Evolutionary conservation across 1,140 invertebrate species (phyloP).

Genomic region (Tyrophagus putrescentiae): DNA sequence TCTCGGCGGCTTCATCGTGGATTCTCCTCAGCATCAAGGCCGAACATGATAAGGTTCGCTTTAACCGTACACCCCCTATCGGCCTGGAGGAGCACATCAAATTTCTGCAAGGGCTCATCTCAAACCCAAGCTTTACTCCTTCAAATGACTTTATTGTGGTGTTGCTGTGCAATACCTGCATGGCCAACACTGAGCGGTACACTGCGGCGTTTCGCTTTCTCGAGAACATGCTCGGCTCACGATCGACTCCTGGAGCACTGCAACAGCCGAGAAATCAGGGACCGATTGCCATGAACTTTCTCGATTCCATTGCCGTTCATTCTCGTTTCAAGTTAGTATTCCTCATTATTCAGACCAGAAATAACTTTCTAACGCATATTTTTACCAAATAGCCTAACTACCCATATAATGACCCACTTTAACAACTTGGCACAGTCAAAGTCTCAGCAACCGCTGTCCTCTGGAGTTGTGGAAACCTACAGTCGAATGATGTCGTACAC

Average conservation of each 20-base stretch:
- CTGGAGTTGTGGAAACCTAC: slow-evolving; percentile 87
- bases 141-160: slow-evolving; percentile 72
- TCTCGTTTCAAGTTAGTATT: slow-evolving; percentile 64
- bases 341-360: background rate
- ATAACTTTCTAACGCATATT: background rate
- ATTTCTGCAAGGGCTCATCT: slow-evolving; percentile 49
- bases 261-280: slow-evolving; percentile 46
- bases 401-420: slow-evolving; percentile 74
- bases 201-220: slow-evolving; percentile 68
- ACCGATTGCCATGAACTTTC: slow-evolving; percentile 73
- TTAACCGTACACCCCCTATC: slow-evolving; percentile 59
- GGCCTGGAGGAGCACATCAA: slow-evolving; percentile 57
- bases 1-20: slow-evolving; percentile 90
- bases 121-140: slow-evolving; percentile 33
- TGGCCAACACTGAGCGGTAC: slow-evolving; percentile 38
- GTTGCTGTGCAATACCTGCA: slow-evolving; percentile 80
- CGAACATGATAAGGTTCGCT: slow-evolving; percentile 54
- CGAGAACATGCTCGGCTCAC: slow-evolving; percentile 57
- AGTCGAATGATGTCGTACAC: slow-evolving; percentile 80
- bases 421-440: slow-evolving; percentile 74
- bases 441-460: slow-evolving; percentile 60
- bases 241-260: slow-evolving; percentile 38
- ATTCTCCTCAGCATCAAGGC: slow-evolving; percentile 88
- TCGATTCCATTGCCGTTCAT: slow-evolving; percentile 89
- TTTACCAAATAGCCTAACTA: slow-evolving; percentile 52